Conservation (phyloP, 2,888 invertebrate genomes). For the Urechis unicinctus region DNA sequence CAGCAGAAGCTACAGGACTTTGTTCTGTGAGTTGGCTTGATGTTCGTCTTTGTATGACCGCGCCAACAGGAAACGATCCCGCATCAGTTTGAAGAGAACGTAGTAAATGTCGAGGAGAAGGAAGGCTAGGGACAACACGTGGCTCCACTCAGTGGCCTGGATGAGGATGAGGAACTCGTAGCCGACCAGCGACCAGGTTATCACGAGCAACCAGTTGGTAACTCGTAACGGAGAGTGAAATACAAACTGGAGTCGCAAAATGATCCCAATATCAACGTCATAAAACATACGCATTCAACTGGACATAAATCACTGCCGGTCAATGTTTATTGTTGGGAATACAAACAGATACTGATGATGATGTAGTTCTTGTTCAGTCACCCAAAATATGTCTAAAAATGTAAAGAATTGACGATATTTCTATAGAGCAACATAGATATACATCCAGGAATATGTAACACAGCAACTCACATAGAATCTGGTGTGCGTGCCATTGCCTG, state of each 20-base stretch:
- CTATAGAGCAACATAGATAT: too few relatives aligned
- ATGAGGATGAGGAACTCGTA: conserved; percentile 74
- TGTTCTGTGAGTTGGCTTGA: too few relatives aligned
- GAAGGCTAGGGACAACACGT: conserved; percentile 76
- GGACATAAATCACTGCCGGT: too few relatives aligned
- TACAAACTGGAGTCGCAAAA: conserved; percentile 62
- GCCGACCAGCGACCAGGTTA: conserved; percentile 59
- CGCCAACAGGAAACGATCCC: conserved; percentile 75
- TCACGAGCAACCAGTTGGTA: conserved; percentile 65
- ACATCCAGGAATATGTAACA: too few relatives aligned
- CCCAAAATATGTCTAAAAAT: too few relatives aligned
- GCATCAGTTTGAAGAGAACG: conserved; percentile 78
- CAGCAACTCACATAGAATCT: conserved; percentile 75
- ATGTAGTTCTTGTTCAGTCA: too few relatives aligned
- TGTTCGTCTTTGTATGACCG: conserved; percentile 41
- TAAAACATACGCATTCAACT: too few relatives aligned
- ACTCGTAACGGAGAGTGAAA: conserved; percentile 79
- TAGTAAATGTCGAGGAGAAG: conserved; percentile 86
- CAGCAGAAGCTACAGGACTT: too few relatives aligned
- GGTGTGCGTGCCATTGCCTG: conserved; percentile 72
- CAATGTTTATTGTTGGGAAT: too few relatives aligned
- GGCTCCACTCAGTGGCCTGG: conserved; percentile 83
- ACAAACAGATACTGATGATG: too few relatives aligned
- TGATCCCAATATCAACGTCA: background rate
- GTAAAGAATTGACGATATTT: too few relatives aligned